phyloP scores from a whole-genome alignment of 2,888 invertebrate genomes.

The Calephelis perditalis region DNA sequence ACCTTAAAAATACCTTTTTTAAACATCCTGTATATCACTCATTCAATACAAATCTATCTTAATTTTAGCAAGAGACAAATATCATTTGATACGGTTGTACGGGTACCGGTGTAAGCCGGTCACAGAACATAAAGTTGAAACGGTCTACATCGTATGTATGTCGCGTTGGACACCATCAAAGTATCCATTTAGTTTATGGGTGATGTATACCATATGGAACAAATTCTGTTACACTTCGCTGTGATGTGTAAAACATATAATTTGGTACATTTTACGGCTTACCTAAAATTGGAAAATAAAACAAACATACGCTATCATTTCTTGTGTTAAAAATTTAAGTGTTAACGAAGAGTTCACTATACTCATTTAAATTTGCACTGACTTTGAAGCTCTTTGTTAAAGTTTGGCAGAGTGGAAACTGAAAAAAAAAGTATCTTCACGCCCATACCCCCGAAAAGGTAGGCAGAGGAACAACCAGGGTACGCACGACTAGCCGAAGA shows the following conservation, averaged over 20 bases:
- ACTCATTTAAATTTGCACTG: too few relatives aligned
- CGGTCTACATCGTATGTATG: constrained; percentile 31
- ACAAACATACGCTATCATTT: constrained; percentile 1
- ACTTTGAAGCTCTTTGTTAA: too few relatives aligned
- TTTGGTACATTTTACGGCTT: constrained; percentile 13
- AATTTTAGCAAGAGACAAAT: constrained; percentile 22
- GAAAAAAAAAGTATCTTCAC: too few relatives aligned
- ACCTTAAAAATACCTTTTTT: too few relatives aligned
- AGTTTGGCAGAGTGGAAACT: too few relatives aligned
- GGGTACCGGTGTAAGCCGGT: constrained; percentile 35
- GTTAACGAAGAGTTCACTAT: too few relatives aligned
- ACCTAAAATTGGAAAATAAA: constrained; percentile 10
- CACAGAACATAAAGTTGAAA: constrained; percentile 37
- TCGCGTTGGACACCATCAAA: constrained; percentile 34
- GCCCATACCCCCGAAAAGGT: too few relatives aligned
- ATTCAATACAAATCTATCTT: too few relatives aligned
- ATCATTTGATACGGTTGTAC: constrained; percentile 40
- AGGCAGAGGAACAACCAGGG: too few relatives aligned
- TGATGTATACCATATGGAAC: constrained; percentile 28
- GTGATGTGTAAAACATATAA: constrained; percentile 25
- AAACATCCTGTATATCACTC: too few relatives aligned
- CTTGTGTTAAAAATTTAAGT: too few relatives aligned
- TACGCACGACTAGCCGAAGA: too few relatives aligned
- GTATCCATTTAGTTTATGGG: constrained; percentile 33
- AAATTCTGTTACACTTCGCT: constrained; percentile 29